These are phyloP conservation scores for Agrypnus murinus DNA, from an alignment of 2,888 invertebrate species.

Conservation along the genomic window DNA sequence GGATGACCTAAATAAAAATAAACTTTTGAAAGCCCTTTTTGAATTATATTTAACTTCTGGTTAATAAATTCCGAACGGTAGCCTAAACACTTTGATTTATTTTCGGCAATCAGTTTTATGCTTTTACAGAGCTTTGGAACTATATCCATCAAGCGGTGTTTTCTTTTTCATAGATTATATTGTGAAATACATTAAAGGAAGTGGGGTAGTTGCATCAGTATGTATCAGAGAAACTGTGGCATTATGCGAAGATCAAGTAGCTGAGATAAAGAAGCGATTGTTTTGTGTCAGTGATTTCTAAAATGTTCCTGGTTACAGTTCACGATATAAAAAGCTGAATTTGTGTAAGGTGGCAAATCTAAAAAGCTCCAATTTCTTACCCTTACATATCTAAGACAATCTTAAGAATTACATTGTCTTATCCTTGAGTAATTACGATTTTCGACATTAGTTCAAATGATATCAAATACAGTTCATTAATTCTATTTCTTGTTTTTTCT, in stretches of 20 bases:
- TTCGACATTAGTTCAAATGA: too few species aligned
- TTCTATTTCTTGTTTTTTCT: too few species aligned
- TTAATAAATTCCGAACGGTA: not conserved
- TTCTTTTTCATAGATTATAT: conserved; percentile 26
- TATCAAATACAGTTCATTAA: too few species aligned
- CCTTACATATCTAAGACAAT: too few species aligned
- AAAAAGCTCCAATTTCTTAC: too few species aligned
- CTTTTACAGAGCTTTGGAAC: not conserved
- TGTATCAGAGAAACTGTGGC: conserved; percentile 50
- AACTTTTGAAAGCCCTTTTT: conserved; percentile 11
- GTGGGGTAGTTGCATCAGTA: conserved; percentile 48
- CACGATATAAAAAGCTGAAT: too few species aligned
- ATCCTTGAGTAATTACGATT: too few species aligned
- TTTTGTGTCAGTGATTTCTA: conserved; percentile 60
- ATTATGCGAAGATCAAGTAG: conserved; percentile 67
- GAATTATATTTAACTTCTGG: conserved; percentile 8
- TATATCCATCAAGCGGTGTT: conserved; percentile 10
- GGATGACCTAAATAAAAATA: conserved; percentile 32
- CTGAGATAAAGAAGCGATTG: conserved; percentile 67
- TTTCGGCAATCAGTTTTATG: not conserved
- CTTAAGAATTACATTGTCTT: too few species aligned
- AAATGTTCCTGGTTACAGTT: too few species aligned
- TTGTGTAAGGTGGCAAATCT: too few species aligned
- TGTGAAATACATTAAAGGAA: conserved; percentile 39
- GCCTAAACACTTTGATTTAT: too few species aligned